Conservation (phyloP, 2,888 invertebrate genomes). For the Schizaphis graminum region DNA sequence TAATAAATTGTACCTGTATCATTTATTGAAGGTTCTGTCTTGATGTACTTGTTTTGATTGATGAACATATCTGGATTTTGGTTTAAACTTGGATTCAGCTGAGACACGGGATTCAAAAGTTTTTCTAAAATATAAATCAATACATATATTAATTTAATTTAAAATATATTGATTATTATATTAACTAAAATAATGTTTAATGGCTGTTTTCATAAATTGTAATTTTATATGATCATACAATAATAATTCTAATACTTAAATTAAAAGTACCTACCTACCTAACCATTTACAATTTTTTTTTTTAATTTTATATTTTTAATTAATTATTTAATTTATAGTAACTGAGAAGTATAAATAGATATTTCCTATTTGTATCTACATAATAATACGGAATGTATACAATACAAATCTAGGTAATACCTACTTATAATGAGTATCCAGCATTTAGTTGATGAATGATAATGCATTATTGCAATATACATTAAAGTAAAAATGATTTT, state of each 20-base stretch:
- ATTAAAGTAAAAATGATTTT: neutral
- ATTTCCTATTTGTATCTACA: neutral
- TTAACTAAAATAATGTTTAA: neutral
- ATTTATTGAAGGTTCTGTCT: conserved; percentile 53
- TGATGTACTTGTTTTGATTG: conserved; percentile 57
- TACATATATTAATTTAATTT: neutral
- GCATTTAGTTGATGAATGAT: neutral
- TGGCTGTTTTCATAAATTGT: neutral
- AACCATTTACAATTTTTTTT: neutral
- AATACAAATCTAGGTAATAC: neutral
- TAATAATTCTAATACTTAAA: neutral
- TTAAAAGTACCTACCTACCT: neutral
- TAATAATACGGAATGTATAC: neutral
- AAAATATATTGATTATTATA: neutral
- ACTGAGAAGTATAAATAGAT: neutral
- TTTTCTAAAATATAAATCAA: conserved; percentile 47
- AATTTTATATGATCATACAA: neutral
- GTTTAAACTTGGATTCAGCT: conserved; percentile 48
- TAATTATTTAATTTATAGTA: neutral
- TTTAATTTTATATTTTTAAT: neutral
- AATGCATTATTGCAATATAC: neutral
- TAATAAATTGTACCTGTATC: conserved; percentile 52
- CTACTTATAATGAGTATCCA: neutral
- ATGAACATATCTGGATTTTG: conserved; percentile 55
- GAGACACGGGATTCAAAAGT: conserved; percentile 58